Conservation (phyloP, 1,140 invertebrate species). For the Zaprionus capensis region DNA sequence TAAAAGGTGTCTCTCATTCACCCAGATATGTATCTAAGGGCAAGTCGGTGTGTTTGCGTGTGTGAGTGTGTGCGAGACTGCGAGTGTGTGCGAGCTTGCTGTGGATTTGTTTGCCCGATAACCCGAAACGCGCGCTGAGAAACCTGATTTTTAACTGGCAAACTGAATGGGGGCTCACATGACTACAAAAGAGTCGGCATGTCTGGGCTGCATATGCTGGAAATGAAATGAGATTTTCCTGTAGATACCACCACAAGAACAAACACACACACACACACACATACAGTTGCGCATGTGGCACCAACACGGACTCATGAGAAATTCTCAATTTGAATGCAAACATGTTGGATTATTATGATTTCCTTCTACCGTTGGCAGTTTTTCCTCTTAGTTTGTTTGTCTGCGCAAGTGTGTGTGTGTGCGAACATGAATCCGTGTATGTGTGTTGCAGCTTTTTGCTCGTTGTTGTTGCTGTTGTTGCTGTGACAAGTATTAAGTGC, state of each 20-base stretch:
- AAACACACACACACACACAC: conserved; percentile 4
- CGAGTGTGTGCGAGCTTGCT: conserved; percentile 21
- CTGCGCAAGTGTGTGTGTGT: conserved; percentile 22
- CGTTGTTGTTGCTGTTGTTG: conserved; percentile 43
- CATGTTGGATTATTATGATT: conserved; percentile 82
- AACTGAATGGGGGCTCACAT: conserved; percentile 59
- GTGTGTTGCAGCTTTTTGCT: conserved; percentile 51
- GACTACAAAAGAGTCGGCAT: conserved; percentile 34
- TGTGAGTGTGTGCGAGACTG: conserved; percentile 24
- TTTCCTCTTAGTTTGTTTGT: conserved; percentile 46
- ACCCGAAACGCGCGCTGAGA: conserved; percentile 69
- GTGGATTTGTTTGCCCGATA: conserved; percentile 65
- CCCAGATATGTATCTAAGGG: conserved; percentile 25
- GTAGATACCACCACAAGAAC: conserved; percentile 42
- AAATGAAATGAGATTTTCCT: conserved; percentile 79
- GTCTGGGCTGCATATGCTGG: conserved; percentile 54
- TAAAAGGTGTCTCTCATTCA: conserved; percentile 72
- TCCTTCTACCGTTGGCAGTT: conserved; percentile 69
- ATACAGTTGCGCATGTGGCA: conserved; percentile 24
- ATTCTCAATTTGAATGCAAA: conserved; percentile 82
- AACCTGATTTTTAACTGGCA: conserved; percentile 81
- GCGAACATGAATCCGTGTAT: conserved; percentile 18
- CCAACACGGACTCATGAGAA: conserved; percentile 55
- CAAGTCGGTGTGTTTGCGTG: conserved; percentile 22
- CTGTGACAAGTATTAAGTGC: conserved; percentile 81